These are phyloP conservation scores for Podargus strigoides DNA, from an alignment of 2,797 vertebrate species.

Conservation along the genomic window DNA sequence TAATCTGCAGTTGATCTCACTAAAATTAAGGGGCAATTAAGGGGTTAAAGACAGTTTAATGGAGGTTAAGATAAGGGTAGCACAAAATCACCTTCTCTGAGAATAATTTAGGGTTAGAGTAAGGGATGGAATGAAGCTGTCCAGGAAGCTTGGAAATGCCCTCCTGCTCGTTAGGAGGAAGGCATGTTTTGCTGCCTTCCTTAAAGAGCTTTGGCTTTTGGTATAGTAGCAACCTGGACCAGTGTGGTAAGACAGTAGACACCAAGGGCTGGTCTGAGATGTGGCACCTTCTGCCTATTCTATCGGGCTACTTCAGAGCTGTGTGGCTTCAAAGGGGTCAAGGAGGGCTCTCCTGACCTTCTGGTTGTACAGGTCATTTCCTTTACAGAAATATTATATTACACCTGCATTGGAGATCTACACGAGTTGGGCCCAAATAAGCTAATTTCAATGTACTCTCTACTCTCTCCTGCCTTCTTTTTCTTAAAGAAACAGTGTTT, in stretches of 20 bases:
- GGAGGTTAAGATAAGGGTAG: neutral
- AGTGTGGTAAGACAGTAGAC: neutral
- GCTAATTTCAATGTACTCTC: neutral
- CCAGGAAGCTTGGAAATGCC: neutral
- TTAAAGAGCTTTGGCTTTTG: neutral
- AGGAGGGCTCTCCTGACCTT: neutral
- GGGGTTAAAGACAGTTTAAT: neutral
- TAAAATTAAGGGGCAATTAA: neutral
- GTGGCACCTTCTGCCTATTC: neutral
- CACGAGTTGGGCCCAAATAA: neutral
- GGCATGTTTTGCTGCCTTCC: neutral
- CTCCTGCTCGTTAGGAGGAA: neutral
- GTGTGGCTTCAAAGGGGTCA: neutral
- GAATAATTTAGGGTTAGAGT: neutral
- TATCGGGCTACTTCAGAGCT: neutral
- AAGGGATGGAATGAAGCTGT: neutral
- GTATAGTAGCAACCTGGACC: neutral
- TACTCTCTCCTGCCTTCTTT: neutral
- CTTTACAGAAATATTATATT: neutral
- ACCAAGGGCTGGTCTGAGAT: neutral
- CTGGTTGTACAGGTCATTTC: neutral
- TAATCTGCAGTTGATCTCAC: neutral
- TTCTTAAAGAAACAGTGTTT: neutral
- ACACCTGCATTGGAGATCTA: neutral
- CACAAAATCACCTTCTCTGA: neutral